Percentiles rank a stretch among this genome's conserved stretches.
These are phyloP conservation scores for Heliopora coerulea DNA, from an alignment of 92 coral and sea anemone species.

Conservation along the genomic window DNA sequence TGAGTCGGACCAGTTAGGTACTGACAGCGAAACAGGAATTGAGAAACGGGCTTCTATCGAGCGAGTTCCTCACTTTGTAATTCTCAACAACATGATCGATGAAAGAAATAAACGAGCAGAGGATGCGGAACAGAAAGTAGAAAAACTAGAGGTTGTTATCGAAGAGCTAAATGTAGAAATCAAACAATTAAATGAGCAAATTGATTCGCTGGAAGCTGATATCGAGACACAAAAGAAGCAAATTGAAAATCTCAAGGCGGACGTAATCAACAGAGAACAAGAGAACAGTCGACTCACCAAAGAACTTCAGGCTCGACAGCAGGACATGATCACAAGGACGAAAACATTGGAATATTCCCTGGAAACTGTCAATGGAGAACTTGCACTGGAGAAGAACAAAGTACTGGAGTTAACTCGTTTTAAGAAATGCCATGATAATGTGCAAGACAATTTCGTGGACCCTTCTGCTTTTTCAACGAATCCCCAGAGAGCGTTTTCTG, in stretches of 20 bases:
- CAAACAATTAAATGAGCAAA: slow-evolving; percentile 52
- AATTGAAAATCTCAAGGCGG: slow-evolving; percentile 60
- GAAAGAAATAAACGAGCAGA: slow-evolving; percentile 84
- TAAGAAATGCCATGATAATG: slow-evolving; percentile 85
- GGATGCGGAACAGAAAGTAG: slow-evolving; percentile 55
- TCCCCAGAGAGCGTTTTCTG: slow-evolving; percentile 71
- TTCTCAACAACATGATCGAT: slow-evolving; percentile 73
- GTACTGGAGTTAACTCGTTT: slow-evolving; percentile 62
- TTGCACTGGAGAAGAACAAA: slow-evolving; percentile 57
- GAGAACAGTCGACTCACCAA: slow-evolving; percentile 63
- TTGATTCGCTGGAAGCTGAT: slow-evolving; percentile 43
- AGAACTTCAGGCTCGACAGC: slow-evolving; percentile 58
- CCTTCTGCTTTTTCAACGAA: slow-evolving; percentile 57
- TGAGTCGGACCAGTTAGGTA: background rate
- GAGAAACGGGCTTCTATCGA: slow-evolving; percentile 63
- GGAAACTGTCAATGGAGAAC: slow-evolving; percentile 68
- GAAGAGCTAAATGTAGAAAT: slow-evolving; percentile 50
- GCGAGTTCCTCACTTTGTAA: slow-evolving; percentile 80
- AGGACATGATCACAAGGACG: slow-evolving; percentile 62
- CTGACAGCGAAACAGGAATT: background rate
- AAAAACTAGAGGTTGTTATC: slow-evolving; percentile 52
- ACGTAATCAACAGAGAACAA: slow-evolving; percentile 61
- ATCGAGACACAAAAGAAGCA: slow-evolving; percentile 55
- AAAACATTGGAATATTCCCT: slow-evolving; percentile 60
- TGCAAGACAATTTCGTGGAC: slow-evolving; percentile 80